Conservation (phyloP, 35 echinoderm and acorn worm genomes). For the Stichopus chloronotus region DNA sequence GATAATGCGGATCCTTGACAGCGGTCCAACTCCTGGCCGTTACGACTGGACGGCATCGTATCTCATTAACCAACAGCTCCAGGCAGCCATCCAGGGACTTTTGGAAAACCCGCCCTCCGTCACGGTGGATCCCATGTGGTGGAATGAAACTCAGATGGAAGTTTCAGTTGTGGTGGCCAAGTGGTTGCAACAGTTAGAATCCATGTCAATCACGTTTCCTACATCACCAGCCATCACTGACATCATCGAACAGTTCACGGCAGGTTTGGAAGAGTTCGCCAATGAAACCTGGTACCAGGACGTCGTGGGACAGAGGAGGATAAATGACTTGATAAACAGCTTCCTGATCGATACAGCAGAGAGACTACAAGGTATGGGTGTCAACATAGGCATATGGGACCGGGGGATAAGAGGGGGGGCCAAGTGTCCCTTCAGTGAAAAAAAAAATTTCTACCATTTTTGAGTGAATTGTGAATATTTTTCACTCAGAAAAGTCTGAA, state of each 20-base stretch:
- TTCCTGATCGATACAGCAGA: not conserved
- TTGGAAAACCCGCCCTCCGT: not conserved
- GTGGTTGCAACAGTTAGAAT: not conserved
- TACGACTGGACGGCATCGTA: conserved; percentile 23
- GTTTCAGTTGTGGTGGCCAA: not conserved
- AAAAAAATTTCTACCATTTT: too few relatives aligned
- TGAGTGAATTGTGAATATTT: too few relatives aligned
- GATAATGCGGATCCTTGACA: not conserved
- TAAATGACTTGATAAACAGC: not conserved
- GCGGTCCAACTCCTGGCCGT: not conserved
- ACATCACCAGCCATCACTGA: not conserved
- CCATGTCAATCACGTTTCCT: not conserved
- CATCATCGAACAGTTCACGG: not conserved
- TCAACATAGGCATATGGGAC: too few relatives aligned
- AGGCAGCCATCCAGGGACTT: not conserved
- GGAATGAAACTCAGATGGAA: not conserved
- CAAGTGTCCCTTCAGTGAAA: too few relatives aligned
- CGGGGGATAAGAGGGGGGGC: too few relatives aligned
- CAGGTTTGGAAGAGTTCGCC: not conserved
- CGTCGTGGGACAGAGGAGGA: not conserved
- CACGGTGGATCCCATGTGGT: not conserved
- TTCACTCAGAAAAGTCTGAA: too few relatives aligned
- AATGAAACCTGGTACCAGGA: conserved; percentile 23
- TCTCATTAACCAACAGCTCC: not conserved
- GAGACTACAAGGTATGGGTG: conserved; percentile 1